phyloP scores from a whole-genome alignment of 1,140 invertebrate genomes.

The Solenopsis invicta region DNA sequence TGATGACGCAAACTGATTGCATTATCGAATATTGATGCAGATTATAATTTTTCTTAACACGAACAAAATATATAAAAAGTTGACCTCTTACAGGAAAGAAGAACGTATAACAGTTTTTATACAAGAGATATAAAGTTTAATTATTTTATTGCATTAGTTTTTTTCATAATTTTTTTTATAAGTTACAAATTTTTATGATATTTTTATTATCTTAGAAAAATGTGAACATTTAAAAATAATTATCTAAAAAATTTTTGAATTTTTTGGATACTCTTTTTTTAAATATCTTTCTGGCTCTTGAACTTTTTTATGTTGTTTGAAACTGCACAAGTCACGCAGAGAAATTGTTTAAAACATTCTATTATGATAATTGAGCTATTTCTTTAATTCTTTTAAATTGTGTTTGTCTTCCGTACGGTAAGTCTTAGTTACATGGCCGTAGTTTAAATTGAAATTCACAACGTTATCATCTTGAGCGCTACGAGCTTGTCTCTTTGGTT shows the following conservation, averaged over 20 bases:
- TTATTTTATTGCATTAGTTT: not conserved
- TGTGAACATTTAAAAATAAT: not conserved
- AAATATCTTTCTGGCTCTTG: not conserved
- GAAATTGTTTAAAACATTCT: not conserved
- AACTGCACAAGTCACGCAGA: not conserved
- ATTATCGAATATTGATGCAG: not conserved
- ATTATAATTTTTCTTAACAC: constrained; percentile 1
- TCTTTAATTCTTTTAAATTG: constrained; percentile 10
- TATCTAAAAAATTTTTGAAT: not conserved
- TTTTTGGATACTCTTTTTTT: not conserved
- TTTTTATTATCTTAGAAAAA: constrained; percentile 20
- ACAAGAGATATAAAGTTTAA: not conserved
- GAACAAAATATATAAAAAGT: not conserved
- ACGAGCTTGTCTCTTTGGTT: constrained; percentile 63
- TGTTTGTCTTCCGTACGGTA: not conserved
- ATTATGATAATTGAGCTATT: not conserved
- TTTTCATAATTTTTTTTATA: constrained; percentile 20
- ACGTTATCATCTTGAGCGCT: not conserved
- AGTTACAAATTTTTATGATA: not conserved
- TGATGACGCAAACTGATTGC: not conserved
- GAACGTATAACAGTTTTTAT: not conserved
- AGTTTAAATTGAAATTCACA: constrained; percentile 56
- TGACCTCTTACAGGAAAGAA: not conserved
- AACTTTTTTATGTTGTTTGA: not conserved
- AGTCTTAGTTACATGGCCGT: constrained; percentile 42